Base-by-base conservation (phyloP, 2,888 invertebrate species). In the Hirtodrosophila histrioides region DNA sequence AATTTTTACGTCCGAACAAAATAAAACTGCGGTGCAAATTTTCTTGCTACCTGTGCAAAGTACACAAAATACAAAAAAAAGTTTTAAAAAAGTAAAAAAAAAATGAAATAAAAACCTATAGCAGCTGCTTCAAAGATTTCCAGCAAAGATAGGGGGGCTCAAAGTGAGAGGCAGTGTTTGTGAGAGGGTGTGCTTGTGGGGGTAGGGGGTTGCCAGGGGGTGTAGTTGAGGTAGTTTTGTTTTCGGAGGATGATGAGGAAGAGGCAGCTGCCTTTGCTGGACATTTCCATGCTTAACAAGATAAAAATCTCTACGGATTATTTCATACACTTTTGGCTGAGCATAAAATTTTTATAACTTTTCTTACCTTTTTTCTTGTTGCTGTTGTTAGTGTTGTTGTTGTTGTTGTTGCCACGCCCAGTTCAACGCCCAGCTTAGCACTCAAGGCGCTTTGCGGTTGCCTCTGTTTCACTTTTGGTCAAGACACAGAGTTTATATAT, bases 261-360 rank as follows among this genome's bases (percentile, higher is more conserved):
- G 72, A 35, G 57, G 57, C 54, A 33, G 41, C 37, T 48, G 56
- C 41, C 50, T 55, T 64, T 57, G 53, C 64, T 63, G 75, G 75
- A 84, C 86, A 81, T 75, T 78, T 86, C 67, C 78, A 81, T 75
- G 87, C 78, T 87, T 87, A 87, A 87, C 76, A 76, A 78, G 88
- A 84, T 87, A 87, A 81, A 84, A 84, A 84, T 84, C 83, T 84
- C 88, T 60, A 75, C 76, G 88, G 88, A 87, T 87, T 87, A 87
- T 87, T 78, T 82, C 53, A 72, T 80, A 82, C 79, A 78, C 79
- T 81, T 82, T 82, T 77, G 56, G 63, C 67, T 60, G 68, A 56
- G 75, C 69, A 57, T 66, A 67, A 84, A 74, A 76, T 75, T 72
- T 78, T 87, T 87, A 70, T 73, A 75, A 69, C 73, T 75, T 75